Evolutionary conservation across 1,140 invertebrate genomes (phyloP), one percentile per base, ranked within the genome.

Genomic region (Diploscapter pachys): DNA sequence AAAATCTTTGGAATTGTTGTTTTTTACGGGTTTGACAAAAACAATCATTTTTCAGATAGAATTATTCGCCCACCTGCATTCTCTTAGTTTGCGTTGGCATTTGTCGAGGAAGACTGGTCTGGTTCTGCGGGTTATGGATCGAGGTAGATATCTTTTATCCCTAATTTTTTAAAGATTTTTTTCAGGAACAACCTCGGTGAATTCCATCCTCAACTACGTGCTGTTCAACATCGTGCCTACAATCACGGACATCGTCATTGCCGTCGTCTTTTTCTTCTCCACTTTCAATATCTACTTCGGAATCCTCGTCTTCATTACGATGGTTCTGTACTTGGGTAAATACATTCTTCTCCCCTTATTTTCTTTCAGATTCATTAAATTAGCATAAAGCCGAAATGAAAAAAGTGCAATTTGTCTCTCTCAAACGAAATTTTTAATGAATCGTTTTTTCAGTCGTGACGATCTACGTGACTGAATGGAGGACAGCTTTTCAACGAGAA

Each of bases 231-330:
- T 98, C 78, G 84, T 92, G 0, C 95, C 96, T 4, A 97, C 95
- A 0, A 91, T 98, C 68, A 86, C 93, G 54, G 95, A 98, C 86
- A 95, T 98, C 59, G 73, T 95, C 0, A 89, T 98, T n/a, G 96
- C 95, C 8, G 90, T 97, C 50, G 86, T 93, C 0, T 98, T 92
- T 86, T 97, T 98, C 79, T 87, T 94, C 11, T 89, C 89, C 49
- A 89, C 90, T 5, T 98, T 97, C 85, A 96, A 96, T 84, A 90
- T 90, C 69, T 95, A 93, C 91, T 98, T 96, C 87, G 95, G 94
- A 4, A 84, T 96, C 0, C 95, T 98, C 81, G 93, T 97, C 0
- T 94, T 96, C 82, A 79, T 90, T 0, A 96, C 94, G 13, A 98
- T 98, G 94, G 85, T 90, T 54, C 83, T 95, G 5, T 98, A 97